These are phyloP conservation scores for Cossypha polioptera DNA, from an alignment of 2,797 vertebrate genomes.

Conservation along the genomic window DNA sequence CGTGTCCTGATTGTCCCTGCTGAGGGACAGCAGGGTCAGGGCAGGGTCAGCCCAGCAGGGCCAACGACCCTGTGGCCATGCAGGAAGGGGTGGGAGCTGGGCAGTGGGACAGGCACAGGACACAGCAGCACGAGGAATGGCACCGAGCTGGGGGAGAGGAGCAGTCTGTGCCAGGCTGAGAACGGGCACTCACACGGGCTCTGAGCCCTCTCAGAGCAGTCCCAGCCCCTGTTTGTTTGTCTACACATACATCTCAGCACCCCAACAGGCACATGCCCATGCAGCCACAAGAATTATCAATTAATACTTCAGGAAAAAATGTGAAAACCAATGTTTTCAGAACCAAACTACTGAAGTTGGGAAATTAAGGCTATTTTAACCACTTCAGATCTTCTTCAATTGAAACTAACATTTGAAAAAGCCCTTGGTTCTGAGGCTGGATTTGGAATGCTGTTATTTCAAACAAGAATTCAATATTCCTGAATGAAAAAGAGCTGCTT, in stretches of 20 bases:
- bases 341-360: neutral
- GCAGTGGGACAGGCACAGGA: rapidly evolving
- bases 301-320: neutral
- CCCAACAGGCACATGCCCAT: rapidly evolving
- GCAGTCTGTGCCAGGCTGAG: neutral
- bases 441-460: neutral
- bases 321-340: neutral
- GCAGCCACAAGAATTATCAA: neutral
- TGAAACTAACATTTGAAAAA: neutral
- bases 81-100: neutral
- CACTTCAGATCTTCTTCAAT: neutral
- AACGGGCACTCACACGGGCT: rapidly evolving
- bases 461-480: neutral
- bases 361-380: neutral
- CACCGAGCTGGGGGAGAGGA: neutral
- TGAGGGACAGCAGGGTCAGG: rapidly evolving
- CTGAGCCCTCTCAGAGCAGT: neutral
- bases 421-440: neutral
- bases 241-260: neutral
- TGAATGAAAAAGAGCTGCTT: neutral
- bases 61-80: rapidly evolving
- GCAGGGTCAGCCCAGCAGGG: neutral
- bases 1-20: neutral
- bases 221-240: neutral
- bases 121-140: neutral